Base-by-base conservation (phyloP, 2,888 invertebrate species). In the Autographa pulchrina region DNA sequence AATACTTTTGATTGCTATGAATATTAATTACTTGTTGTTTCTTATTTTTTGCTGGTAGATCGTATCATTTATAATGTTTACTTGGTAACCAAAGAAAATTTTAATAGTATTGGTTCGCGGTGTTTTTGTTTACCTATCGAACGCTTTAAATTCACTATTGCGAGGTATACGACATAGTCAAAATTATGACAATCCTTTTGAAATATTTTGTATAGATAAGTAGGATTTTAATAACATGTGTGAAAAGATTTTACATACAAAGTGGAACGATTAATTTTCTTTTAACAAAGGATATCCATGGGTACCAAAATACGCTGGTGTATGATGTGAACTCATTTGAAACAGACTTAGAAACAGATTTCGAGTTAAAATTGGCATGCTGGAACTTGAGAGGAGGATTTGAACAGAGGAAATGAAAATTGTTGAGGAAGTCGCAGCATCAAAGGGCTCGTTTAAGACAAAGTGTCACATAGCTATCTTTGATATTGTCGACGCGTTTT, bases 341-440 rank as follows among this genome's bases (percentile, higher is more conserved):
- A 75, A 75, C 75, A 74, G 75, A 82, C 84, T 85, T 82, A 77
- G 84, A 87, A 85, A 85, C 85, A 86, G 88, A 90, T 89, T 89
- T 84, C 73, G 86, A 90, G 88, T 90, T 89, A 86, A 89, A 91
- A 90, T 90, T 90, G 89, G 87, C 87, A 88, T 87, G 85, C 87
- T 88, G 80, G 68, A 84, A 86, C 78, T 86, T 78, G 77, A 74
- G 82, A 82, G 83, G 86, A 86, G 85, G 90, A 91, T 90, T 92
- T 91, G 85, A 84, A 86, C 83, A 72, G 87, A 88, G 91, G 89
- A 92, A 92, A 93, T 93, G 91, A 92, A 93, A 93, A 93, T 93
- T 93, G 92, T 93, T 93, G 82, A 85, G 90, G 88, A 91, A 93
- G 91, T 92, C 88, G 84, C 81, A 86, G 86, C 89, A 83, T 91